Conservation (phyloP, 2,113 vertebrate genomes). For the Hippolais icterina region DNA sequence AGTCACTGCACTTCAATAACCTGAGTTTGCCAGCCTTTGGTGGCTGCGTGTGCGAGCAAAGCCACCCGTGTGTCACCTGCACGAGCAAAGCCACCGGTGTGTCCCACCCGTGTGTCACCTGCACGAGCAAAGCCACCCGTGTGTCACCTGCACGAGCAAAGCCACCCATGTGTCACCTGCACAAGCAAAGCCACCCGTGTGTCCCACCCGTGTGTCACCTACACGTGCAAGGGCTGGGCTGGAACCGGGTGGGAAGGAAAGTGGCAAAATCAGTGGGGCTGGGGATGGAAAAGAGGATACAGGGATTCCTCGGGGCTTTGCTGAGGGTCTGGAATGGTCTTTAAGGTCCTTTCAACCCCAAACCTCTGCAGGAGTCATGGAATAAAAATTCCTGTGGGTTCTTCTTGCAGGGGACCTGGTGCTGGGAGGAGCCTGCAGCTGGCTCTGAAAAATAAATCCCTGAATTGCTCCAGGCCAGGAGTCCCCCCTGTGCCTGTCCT, state of each 20-base stretch:
- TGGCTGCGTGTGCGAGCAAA: background rate
- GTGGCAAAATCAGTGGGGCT: background rate
- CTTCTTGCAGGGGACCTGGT: background rate
- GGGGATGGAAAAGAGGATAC: accelerated
- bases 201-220: accelerated
- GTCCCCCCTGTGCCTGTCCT: background rate
- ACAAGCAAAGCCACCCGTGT: accelerated
- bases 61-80: too few relatives aligned
- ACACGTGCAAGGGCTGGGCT: background rate
- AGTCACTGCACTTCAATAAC: background rate
- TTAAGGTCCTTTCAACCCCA: background rate
- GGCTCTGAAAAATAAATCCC: background rate
- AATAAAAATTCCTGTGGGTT: background rate
- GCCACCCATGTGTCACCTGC: too few relatives aligned
- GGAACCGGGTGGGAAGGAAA: accelerated
- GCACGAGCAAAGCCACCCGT: too few relatives aligned
- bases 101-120: too few relatives aligned
- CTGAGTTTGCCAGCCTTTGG: background rate
- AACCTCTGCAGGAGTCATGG: background rate
- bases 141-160: too few relatives aligned
- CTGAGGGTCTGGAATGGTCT: background rate
- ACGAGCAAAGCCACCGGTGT: too few relatives aligned
- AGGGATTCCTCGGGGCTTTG: accelerated
- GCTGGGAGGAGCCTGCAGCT: background rate
- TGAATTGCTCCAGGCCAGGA: background rate